phyloP scores from a whole-genome alignment of 2,888 invertebrate species.

The Parelbella ahira region DNA sequence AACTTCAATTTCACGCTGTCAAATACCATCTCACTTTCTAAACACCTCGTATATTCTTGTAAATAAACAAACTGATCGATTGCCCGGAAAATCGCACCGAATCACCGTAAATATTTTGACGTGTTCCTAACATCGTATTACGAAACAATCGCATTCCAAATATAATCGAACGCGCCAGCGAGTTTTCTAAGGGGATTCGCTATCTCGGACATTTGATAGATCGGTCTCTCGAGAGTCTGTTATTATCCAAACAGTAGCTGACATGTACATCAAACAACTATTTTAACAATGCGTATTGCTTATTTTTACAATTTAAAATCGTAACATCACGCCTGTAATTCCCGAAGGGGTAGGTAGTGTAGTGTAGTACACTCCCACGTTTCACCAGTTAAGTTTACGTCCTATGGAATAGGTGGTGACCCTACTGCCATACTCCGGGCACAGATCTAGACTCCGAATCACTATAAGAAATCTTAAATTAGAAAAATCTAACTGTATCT shows the following conservation, averaged over 20 bases:
- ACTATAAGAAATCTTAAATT: no score
- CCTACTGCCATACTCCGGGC: no score
- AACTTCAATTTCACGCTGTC: constrained; percentile 64
- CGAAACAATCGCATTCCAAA: constrained; percentile 70
- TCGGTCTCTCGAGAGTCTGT: constrained; percentile 60
- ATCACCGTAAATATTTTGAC: constrained; percentile 76
- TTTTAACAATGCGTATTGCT: no score
- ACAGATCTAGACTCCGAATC: no score
- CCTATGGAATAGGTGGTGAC: no score
- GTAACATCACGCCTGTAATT: no score
- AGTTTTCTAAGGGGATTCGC: constrained; percentile 22
- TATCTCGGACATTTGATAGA: constrained; percentile 64
- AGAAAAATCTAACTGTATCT: no score
- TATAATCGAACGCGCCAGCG: constrained; percentile 29
- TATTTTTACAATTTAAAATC: no score
- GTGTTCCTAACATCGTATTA: constrained; percentile 64
- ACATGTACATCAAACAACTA: constrained; percentile 13
- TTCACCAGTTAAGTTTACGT: no score
- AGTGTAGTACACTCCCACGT: no score
- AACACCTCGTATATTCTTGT: constrained; percentile 32
- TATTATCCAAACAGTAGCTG: constrained; percentile 53
- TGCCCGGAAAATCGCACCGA: constrained; percentile 65
- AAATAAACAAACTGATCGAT: constrained; percentile 62
- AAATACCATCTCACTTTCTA: constrained; percentile 53
- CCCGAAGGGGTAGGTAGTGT: no score